phyloP scores from a whole-genome alignment of 2,797 vertebrate species.

The Sibirionetta formosa region DNA sequence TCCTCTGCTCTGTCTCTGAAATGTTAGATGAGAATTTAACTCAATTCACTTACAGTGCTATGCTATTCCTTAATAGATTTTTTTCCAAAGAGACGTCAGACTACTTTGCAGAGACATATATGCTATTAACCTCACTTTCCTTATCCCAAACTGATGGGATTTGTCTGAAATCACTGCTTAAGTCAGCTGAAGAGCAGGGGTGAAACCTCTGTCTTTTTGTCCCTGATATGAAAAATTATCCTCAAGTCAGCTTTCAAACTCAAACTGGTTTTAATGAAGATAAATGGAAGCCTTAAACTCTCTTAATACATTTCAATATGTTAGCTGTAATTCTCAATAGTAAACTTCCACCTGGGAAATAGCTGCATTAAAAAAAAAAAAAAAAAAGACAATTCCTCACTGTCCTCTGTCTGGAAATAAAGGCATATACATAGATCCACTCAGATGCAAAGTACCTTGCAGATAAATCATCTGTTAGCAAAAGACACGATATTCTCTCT shows the following conservation, averaged over 20 bases:
- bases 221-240: background rate
- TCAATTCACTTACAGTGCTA: background rate
- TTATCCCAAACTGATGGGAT: background rate
- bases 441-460: background rate
- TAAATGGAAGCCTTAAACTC: slow-evolving; percentile 38
- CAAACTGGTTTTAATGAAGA: slow-evolving; percentile 59
- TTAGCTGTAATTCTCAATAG: slow-evolving; percentile 14
- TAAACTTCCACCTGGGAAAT: slow-evolving; percentile 23
- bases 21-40: background rate
- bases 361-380: background rate
- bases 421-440: background rate
- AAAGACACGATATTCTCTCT: background rate
- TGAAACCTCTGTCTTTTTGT: slow-evolving; percentile 15
- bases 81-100: background rate
- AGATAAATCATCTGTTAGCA: background rate
- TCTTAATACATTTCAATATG: slow-evolving; percentile 14
- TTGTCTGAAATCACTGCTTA: slow-evolving; percentile 7
- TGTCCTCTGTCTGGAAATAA: background rate
- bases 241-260: background rate
- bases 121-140: background rate
- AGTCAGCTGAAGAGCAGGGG: background rate
- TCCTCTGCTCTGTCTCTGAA: background rate
- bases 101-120: background rate
- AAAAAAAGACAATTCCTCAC: background rate
- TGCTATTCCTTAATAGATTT: background rate